Base-by-base conservation (phyloP, 1,140 invertebrate species). In the Tenebrio molitor region DNA sequence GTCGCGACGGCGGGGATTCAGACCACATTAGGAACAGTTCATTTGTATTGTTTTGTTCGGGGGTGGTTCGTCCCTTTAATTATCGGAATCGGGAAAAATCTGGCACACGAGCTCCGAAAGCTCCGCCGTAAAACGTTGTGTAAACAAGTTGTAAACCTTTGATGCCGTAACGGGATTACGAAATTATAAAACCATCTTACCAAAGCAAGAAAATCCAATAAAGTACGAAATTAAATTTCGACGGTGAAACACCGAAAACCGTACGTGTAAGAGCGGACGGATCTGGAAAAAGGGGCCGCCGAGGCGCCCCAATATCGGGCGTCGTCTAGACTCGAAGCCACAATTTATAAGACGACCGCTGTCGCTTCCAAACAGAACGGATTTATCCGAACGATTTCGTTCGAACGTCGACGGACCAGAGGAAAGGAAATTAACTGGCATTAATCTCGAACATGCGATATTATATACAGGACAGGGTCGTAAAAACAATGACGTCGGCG, bases 161-260 rank as follows among this genome's bases (percentile, higher is more conserved):
- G 50, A 58, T 19, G 50, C 50, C 14, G n/a, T 58, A 58, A 58
- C 50, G 10, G 50, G 50, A 58, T 58, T 58, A 58, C 50, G 14
- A 58, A 58, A 58, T 58, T 58, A 58, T 58, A 58, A 58, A 58
- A 58, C 50, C 50, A 58, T 58, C 50, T 58, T 58, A 58, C 50
- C 50, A 58, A 58, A 58, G 50, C 50, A 58, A 58, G 50, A 58
- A 58, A 58, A 58, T 58, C 50, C 50, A 58, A 58, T 58, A 58
- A 29, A 58, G 50, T 58, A 33, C 50, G 50, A 58, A 58, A 58
- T 58, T 58, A 58, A 58, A 58, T 58, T 58, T 29, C 19, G 23
- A n/a, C 50, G 46, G 46, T 29, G 15, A 58, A 29, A 58, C 21
- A 33, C 21, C 23, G 2, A 58, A 58, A 58, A 14, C 50, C 8